Evolutionary conservation across 1,140 invertebrate species (phyloP).

Genomic region (Drusus annulatus): DNA sequence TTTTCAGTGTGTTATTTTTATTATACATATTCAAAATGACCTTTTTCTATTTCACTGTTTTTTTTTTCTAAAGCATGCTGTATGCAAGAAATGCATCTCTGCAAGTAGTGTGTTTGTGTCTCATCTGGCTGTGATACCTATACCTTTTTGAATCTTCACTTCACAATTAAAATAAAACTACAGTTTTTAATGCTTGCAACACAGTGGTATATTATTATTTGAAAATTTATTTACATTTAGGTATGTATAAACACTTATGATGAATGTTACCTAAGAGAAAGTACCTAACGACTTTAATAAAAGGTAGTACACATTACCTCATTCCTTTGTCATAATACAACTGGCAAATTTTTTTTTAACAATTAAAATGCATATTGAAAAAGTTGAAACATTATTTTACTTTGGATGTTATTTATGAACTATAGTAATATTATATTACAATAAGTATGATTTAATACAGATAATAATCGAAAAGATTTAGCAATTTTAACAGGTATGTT

Average conservation of each 20-base stretch:
- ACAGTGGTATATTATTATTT: slow-evolving; percentile 6
- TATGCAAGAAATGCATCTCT: no score
- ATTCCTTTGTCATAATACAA: neutral
- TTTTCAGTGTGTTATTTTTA: no score
- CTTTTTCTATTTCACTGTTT: no score
- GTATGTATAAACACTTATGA: slow-evolving; percentile 2
- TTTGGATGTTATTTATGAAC: neutral
- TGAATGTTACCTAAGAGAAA: neutral
- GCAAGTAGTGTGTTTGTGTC: no score
- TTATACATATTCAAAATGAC: no score
- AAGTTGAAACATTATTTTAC: neutral
- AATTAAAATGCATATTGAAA: neutral
- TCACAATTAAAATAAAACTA: slow-evolving; percentile 1
- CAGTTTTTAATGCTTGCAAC: slow-evolving; percentile 16
- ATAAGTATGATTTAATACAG: neutral
- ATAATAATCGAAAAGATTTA: neutral
- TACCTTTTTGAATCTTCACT: no score
- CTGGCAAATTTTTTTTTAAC: neutral
- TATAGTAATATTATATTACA: neutral
- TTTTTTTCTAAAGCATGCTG: no score
- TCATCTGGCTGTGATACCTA: no score
- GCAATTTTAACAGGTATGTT: no score
- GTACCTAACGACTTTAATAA: neutral
- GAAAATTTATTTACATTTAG: slow-evolving; percentile 23
- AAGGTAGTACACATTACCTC: neutral